Evolutionary conservation across 2,888 invertebrate species (phyloP).

Genomic region (Drosophila aldrichi): DNA sequence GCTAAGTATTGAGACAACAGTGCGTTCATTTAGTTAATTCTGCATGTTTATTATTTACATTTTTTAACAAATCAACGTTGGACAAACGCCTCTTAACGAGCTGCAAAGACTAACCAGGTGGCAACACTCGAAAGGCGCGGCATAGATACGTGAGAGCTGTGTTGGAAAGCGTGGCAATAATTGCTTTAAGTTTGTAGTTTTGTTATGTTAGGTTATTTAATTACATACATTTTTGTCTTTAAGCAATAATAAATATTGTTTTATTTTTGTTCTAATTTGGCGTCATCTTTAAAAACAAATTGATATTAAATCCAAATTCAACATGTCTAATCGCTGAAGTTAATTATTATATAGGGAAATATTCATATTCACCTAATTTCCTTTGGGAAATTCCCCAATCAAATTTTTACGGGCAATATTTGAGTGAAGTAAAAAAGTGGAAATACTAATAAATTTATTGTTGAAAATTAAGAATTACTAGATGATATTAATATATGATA

Average conservation of each 20-base stretch:
- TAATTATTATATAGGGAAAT: background rate
- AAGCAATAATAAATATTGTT: background rate
- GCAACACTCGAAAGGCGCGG: background rate
- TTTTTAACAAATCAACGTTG: background rate
- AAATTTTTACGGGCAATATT: background rate
- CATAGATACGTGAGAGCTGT: background rate
- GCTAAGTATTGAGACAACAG: conserved; percentile 2
- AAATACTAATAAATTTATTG: too few relatives aligned
- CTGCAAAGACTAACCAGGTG: background rate
- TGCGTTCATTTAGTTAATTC: background rate
- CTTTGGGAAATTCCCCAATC: background rate
- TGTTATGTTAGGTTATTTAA: background rate
- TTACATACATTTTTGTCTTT: background rate
- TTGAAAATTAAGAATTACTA: too few relatives aligned
- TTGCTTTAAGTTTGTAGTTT: background rate
- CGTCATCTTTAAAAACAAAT: too few relatives aligned
- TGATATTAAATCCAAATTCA: background rate
- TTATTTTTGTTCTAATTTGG: background rate
- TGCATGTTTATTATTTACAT: background rate
- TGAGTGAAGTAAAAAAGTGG: background rate
- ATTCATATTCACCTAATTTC: background rate
- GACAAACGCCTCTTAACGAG: conserved; percentile 1
- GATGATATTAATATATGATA: too few relatives aligned
- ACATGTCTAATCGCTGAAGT: background rate
- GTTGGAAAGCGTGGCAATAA: background rate